Base-by-base conservation (phyloP, 1,140 invertebrate species). In the Parapsyche elsis region DNA sequence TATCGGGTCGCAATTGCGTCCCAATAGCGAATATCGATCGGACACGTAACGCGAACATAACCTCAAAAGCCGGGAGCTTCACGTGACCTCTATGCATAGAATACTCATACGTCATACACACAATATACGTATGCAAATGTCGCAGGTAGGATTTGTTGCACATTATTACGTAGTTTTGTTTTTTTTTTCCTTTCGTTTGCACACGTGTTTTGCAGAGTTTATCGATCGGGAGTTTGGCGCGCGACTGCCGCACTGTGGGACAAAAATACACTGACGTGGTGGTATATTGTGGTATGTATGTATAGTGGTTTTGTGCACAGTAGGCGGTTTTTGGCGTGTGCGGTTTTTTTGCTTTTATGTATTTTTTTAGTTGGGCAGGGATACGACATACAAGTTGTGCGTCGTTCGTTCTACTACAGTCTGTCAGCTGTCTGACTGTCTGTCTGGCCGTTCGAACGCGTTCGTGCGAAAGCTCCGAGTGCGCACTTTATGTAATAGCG, bases 31-130 rank as follows among this genome's bases (percentile, higher is more conserved):
- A 2, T 19, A 19, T 61, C 57, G 16, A n/a, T 19, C 57, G 1
- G 7, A 61, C 57, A n/a, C 57, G 16, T 19, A 19, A 61, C 57
- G 64, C 14, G 23, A 5, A 26, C 64, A 24, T 67, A 67, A 67
- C 64, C 64, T 67, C 64, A 67, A 67, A 67, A 24, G 64, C 64
- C 64, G 64, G 64, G 30, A 38, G 57, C 57, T 9, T 67, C 64
- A 67, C 64, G 64, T 67, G 64, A 67, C 59, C 19, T 1, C 59
- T n/a, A n/a, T n/a, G n/a, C n/a, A n/a, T n/a, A n/a, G n/a, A n/a
- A n/a, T n/a, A n/a, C n/a, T n/a, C n/a, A 1, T 16, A 19, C 57
- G 57, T 19, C 7, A 9, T 53, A 12, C 4, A 10, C 30, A 38
- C 30, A 38, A 21, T 9, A 21, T 16, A 21, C 57, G 57, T 19